Evolutionary conservation across 2,113 vertebrate genomes (phyloP), one percentile per base, ranked within the genome.

Genomic region (Gallinago paraguaiae): DNA sequence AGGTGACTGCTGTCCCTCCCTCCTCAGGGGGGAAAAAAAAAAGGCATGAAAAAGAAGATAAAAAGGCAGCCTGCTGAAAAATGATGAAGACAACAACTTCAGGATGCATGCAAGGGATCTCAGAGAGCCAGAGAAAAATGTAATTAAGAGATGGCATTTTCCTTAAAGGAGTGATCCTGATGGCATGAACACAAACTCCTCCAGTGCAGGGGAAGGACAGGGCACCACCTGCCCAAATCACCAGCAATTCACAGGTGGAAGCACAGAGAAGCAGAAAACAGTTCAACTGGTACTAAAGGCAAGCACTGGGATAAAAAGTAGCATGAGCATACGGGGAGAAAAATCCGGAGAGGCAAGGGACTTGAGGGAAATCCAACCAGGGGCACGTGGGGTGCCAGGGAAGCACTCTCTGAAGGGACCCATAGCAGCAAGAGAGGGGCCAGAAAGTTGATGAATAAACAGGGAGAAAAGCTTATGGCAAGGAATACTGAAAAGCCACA

Each of bases 381-480:
- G 14, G 35, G 7, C 11, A 17, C 1, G 1, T 0, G 4, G 84
- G 45, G 11, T 5, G 10, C 8, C 1, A 1, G 24, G 48, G n/a
- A 35, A 48, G 17, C 22, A 3, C 11, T 33, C 50, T 50, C n/a
- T 7, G 50, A 35, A 31, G 2, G 22, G 45, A 59, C 59, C 25
- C 13, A 6, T 0, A 1, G 13, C 30, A 74, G 43, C 31, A 60
- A 41, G 19, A 10, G 43, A 9, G 43, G 2, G 28, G 45, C 33
- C 17, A 53, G 85, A 39, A 59, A 53, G 57, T 25, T 13, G 54
- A n/a, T 1, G 3, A 46, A 10, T 24, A 33, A 54, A 20, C 13
- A 46, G 39, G 11, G 30, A 63, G 37, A 64, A 63, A 50, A 59
- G 37, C 17, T 90, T 27, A 27, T 23, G 22, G 56, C 25, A 28